These are phyloP conservation scores for Spermophilus dauricus DNA, from an alignment of 2,113 vertebrate species.

Conservation along the genomic window DNA sequence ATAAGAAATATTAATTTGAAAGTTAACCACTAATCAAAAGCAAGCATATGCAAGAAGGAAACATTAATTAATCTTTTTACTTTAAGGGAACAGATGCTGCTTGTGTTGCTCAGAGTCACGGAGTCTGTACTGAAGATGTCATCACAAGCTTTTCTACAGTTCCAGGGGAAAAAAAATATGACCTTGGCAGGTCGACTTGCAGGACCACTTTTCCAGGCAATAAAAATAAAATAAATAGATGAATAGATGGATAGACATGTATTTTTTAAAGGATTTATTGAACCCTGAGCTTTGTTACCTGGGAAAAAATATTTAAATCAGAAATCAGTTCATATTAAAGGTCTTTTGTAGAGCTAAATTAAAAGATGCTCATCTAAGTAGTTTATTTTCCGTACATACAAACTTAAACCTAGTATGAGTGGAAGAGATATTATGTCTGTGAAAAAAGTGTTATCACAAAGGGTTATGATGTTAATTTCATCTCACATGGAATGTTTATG, in stretches of 20 bases:
- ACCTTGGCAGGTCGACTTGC: slow-evolving; percentile 97
- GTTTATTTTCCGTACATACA: neutral
- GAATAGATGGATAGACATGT: slow-evolving; percentile 31
- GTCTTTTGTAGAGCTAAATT: slow-evolving; percentile 56
- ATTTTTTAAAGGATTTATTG: slow-evolving; percentile 52
- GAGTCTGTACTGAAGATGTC: slow-evolving; percentile 98
- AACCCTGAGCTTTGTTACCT: slow-evolving; percentile 37
- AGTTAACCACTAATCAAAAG: slow-evolving; percentile 61
- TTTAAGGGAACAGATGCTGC: slow-evolving; percentile 97
- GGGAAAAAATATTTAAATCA: slow-evolving; percentile 29
- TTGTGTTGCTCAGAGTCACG: slow-evolving; percentile 97
- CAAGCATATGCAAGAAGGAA: slow-evolving; percentile 50
- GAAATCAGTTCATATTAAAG: slow-evolving; percentile 50
- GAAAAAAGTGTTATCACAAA: neutral
- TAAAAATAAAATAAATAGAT: slow-evolving; percentile 75
- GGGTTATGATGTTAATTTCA: neutral
- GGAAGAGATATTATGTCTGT: neutral
- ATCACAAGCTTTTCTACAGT: slow-evolving; percentile 94
- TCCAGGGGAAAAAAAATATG: slow-evolving; percentile 95
- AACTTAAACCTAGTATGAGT: neutral
- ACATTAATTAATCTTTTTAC: slow-evolving; percentile 81
- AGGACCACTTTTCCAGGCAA: slow-evolving; percentile 98
- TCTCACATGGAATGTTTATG: neutral
- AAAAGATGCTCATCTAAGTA: slow-evolving; percentile 35
- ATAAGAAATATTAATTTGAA: slow-evolving; percentile 57